Evolutionary conservation across 2,113 vertebrate species (phyloP), one percentile per base, ranked within the genome.

Genomic region (Azemiops feae): DNA sequence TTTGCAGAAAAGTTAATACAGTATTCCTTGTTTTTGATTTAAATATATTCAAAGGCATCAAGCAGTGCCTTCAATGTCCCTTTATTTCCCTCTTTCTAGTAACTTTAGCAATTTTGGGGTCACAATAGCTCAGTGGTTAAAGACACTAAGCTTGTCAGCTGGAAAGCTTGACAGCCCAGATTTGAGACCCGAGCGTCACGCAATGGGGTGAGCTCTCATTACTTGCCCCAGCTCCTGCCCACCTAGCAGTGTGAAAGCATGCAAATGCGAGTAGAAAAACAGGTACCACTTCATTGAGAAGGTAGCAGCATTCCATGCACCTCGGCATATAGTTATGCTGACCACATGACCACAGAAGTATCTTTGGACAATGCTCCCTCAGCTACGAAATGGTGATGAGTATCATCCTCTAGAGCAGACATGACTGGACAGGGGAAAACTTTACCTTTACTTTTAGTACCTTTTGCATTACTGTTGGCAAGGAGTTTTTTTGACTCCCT

Each of bases 41-140:
- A 94, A 93, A 94, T 92, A 94, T 93, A 93, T 96, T 95, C 92
- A 94, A 88, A 95, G 91, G 94, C 92, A 95, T 94, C 96, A 96
- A 96, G 93, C 50, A 94, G 54, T 90, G 87, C 47, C 89, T 95
- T 94, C 92, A 89, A 93, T 58, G 1, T 94, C 94, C 81, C 92
- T 93, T 96, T 93, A 95, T 87, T 87, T 16, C 91, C 93, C 89
- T 90, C 57, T 94, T 89, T 94, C 92, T 27, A 89, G 88, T 89
- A 88, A 90, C 94, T 94, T 94, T 94, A 74, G 89, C 57, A 69
- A n/a, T 64, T 64, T 64, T 14, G 60, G 30, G 11, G 12, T 64
- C 0, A 1, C 30, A 34, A 69, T 34, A 69, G 30, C n/a, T 34
- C 64, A 69, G 14, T 69, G 64, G 11, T 64, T 64, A 64, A 64